These are phyloP conservation scores for Akabosia matsudoensis DNA, from an alignment of 1,140 invertebrate genomes.

Conservation along the genomic window DNA sequence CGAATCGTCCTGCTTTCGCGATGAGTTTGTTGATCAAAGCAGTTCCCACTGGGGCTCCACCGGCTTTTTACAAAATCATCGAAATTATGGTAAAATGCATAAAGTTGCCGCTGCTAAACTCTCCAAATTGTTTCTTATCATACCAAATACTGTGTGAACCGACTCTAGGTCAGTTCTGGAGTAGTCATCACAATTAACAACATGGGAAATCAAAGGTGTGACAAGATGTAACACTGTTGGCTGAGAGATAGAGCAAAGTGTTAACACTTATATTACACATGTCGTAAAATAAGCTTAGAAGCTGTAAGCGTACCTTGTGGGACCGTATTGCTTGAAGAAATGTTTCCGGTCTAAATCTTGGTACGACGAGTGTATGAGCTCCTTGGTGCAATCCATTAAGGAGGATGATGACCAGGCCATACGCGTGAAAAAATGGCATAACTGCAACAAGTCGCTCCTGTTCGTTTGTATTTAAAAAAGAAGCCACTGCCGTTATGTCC, in stretches of 20 bases:
- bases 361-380: not conserved
- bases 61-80: no score
- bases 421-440: slow-evolving; percentile 76
- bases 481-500: not conserved
- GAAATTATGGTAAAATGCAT: no score
- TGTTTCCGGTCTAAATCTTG: slow-evolving; percentile 27
- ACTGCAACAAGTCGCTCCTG: slow-evolving; percentile 59
- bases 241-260: no score
- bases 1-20: not conserved
- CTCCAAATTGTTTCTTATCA: no score
- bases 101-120: no score
- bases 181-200: slow-evolving; percentile 19
- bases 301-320: no score
- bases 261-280: no score
- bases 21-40: slow-evolving; percentile 18
- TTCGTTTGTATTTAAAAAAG: slow-evolving; percentile 50
- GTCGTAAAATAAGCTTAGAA: no score
- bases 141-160: slow-evolving; percentile 7
- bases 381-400: slow-evolving; percentile 21
- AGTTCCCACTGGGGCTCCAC: slow-evolving; percentile 23
- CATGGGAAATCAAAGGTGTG: slow-evolving; percentile 22
- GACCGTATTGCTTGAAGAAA: slow-evolving; percentile 27
- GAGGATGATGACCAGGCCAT: slow-evolving; percentile 5
- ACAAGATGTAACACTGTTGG: slow-evolving; percentile 14
- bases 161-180: slow-evolving; percentile 7